Percentiles rank a stretch among this genome's conserved stretches.
phyloP scores from a whole-genome alignment of 2,888 invertebrate species.

The Andrena trimmerana region DNA sequence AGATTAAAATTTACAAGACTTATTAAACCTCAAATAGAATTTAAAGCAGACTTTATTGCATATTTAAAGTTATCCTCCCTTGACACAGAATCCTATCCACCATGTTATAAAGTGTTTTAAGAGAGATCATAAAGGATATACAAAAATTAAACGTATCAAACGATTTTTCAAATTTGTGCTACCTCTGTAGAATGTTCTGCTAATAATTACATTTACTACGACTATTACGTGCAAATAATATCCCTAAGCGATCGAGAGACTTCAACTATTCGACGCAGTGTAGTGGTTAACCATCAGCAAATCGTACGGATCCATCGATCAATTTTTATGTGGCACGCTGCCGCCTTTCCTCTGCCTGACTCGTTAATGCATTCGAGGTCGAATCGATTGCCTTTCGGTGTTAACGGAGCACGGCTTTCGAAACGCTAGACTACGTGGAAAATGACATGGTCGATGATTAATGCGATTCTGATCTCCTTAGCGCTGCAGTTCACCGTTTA shows the following conservation, averaged over 20 bases:
- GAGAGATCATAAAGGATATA: no score
- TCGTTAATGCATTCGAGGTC: conserved; percentile 59
- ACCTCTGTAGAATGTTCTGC: no score
- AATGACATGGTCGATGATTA: conserved; percentile 29
- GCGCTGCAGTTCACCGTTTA: conserved; percentile 8
- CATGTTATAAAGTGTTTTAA: no score
- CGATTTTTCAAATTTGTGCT: no score
- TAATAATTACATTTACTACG: no score
- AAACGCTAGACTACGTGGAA: conserved; percentile 10
- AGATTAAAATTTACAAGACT: no score
- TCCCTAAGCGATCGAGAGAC: conserved; percentile 73
- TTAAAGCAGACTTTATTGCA: no score
- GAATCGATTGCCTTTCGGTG: conserved; percentile 53
- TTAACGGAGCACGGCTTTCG: conserved; percentile 23
- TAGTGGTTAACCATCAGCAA: conserved; percentile 43
- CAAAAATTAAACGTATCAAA: no score
- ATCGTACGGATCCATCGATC: conserved; percentile 57
- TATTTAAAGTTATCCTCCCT: no score
- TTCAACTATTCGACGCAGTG: conserved; percentile 39
- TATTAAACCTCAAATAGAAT: no score
- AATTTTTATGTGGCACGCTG: conserved; percentile 52
- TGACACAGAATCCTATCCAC: no score
- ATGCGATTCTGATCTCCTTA: conserved; percentile 16
- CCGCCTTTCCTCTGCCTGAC: conserved; percentile 21
- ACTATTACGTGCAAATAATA: neutral